Percentiles rank a stretch among this genome's conserved stretches.
phyloP scores from a whole-genome alignment of 2,113 vertebrate species.

The Machaerirhynchus nigripectus region DNA sequence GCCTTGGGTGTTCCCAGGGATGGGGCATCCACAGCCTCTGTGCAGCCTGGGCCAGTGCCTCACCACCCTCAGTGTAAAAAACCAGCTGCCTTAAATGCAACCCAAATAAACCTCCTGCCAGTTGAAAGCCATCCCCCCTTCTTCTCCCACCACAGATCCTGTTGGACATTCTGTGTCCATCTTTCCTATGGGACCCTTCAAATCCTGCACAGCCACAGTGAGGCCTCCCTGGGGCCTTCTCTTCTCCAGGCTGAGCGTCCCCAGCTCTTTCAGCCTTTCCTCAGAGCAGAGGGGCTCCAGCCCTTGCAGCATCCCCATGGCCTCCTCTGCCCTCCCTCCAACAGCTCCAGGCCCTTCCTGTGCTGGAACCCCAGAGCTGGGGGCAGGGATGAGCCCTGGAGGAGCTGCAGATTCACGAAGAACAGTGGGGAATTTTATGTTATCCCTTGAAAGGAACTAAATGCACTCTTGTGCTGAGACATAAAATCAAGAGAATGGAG shows the following conservation, averaged over 20 bases:
- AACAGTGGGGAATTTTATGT: neutral
- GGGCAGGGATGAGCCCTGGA: neutral
- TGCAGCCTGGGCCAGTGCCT: neutral
- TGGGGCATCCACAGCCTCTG: neutral
- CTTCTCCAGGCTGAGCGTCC: neutral
- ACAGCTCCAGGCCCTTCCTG: neutral
- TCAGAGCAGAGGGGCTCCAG: neutral
- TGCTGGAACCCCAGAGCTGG: neutral
- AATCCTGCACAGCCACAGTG: accelerated
- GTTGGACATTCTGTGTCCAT: neutral
- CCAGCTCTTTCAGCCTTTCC: neutral
- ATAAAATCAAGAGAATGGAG: neutral
- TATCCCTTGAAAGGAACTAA: neutral
- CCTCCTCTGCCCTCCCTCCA: neutral
- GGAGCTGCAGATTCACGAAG: neutral
- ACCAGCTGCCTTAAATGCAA: accelerated
- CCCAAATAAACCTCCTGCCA: neutral
- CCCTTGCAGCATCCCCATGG: neutral
- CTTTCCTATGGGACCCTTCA: neutral
- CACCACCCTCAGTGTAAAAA: neutral
- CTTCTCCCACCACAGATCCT: neutral
- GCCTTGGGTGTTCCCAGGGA: too few relatives aligned
- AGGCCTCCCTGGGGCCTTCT: neutral
- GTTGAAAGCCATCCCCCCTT: accelerated
- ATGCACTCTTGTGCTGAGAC: neutral